Conservation (phyloP, 2,113 vertebrate species). For the Nibea coibor region DNA sequence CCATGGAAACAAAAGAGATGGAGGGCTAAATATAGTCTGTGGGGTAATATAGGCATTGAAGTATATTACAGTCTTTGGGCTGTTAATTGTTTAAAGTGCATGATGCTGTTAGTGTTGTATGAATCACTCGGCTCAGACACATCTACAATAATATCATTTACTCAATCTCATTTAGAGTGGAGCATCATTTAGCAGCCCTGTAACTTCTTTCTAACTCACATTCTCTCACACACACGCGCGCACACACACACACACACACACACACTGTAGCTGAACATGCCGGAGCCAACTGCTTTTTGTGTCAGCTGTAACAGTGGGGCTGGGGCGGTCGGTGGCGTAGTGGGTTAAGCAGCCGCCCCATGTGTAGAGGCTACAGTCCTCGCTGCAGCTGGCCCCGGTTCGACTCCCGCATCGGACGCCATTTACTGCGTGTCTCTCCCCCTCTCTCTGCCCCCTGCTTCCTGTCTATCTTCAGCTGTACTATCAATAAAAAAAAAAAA, state of each 20-base stretch:
- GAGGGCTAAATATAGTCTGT: constrained; percentile 66
- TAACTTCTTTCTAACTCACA: not conserved
- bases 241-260: not conserved
- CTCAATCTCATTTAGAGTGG: not conserved
- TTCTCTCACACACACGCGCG: not conserved
- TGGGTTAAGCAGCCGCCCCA: too few species aligned
- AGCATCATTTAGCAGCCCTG: constrained; percentile 4
- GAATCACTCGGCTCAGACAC: constrained; percentile 2
- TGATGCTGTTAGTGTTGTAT: constrained; percentile 1
- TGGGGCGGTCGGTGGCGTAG: too few species aligned
- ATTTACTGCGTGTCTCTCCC: too few species aligned
- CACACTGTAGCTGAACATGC: not conserved
- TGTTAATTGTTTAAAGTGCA: constrained; percentile 22
- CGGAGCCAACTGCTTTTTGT: not conserved
- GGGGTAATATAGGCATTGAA: constrained; percentile 37
- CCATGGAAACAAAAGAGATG: constrained; percentile 77
- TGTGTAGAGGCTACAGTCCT: too few species aligned
- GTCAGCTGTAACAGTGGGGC: not conserved
- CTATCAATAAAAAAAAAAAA: too few species aligned
- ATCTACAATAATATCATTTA: not conserved
- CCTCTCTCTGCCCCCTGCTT: too few species aligned
- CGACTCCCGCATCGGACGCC: too few species aligned
- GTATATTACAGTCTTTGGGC: constrained; percentile 17
- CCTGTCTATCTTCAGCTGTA: too few species aligned
- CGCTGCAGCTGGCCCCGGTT: too few species aligned